These are phyloP conservation scores for Notiomystis cincta DNA, from an alignment of 2,113 vertebrate species.

Conservation along the genomic window DNA sequence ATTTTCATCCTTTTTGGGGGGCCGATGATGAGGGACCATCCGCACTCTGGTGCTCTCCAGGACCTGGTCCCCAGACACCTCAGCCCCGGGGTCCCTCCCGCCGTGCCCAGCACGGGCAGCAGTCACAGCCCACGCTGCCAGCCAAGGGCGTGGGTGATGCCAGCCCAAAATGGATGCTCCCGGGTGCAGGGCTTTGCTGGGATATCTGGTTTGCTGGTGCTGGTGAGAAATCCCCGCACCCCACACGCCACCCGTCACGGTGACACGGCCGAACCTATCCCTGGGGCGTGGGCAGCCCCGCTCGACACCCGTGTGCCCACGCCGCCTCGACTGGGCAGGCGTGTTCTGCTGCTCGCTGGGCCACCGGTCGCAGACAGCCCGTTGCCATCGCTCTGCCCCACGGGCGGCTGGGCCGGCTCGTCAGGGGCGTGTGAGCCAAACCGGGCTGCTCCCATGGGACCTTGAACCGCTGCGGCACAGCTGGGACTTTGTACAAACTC, in stretches of 20 bases:
- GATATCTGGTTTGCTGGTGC: not conserved
- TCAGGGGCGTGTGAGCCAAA: not conserved
- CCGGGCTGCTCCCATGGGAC: not conserved
- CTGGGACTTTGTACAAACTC: not conserved
- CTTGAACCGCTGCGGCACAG: not conserved
- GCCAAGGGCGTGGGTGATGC: not conserved
- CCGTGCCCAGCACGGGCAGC: not conserved
- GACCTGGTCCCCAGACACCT: not conserved
- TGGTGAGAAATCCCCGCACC: not conserved
- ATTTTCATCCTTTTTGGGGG: not conserved
- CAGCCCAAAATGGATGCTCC: not conserved
- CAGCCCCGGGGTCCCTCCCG: too few relatives aligned
- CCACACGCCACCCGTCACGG: not conserved
- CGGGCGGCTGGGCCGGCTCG: not conserved
- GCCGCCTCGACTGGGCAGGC: not conserved
- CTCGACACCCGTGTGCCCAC: not conserved
- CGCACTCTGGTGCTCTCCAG: not conserved
- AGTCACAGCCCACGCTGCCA: not conserved
- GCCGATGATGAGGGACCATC: rapidly evolving
- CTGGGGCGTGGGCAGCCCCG: not conserved
- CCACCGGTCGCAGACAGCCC: not conserved
- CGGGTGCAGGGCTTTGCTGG: not conserved
- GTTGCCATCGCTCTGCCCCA: not conserved
- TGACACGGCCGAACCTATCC: not conserved
- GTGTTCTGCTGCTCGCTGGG: not conserved